A percentile compares a stretch with the other conserved stretches of the same genome.
These are phyloP conservation scores for Pimephales promelas DNA, from an alignment of 2,113 vertebrate species.

Conservation along the genomic window DNA sequence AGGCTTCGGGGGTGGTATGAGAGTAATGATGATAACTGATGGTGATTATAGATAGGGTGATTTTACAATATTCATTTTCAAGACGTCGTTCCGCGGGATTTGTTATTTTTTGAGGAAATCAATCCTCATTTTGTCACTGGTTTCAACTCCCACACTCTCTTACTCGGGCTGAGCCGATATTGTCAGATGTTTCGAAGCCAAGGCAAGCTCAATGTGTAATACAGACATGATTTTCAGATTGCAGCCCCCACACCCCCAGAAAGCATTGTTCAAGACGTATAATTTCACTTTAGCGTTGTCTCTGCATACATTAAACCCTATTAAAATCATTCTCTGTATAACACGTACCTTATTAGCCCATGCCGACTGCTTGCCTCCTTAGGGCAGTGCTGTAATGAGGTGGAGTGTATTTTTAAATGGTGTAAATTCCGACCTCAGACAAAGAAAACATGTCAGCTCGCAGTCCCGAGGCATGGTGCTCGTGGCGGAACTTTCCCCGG, in stretches of 20 bases:
- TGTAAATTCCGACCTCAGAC: conserved; percentile 56
- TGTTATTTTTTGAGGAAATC: background rate
- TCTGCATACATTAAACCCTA: conserved; percentile 59
- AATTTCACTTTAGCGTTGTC: conserved; percentile 53
- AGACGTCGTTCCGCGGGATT: background rate
- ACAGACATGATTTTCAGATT: background rate
- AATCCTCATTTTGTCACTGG: background rate
- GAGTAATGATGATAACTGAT: conserved; percentile 55
- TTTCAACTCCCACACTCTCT: background rate
- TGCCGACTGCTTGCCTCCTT: conserved; percentile 49
- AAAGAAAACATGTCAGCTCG: conserved; percentile 57
- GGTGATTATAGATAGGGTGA: conserved; percentile 13
- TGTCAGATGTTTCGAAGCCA: conserved; percentile 1
- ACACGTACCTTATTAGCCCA: conserved; percentile 61
- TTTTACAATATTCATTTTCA: conserved; percentile 34
- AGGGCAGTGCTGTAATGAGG: conserved; percentile 58
- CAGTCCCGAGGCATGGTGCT: conserved; percentile 43
- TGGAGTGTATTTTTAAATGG: conserved; percentile 56
- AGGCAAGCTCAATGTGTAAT: conserved; percentile 4
- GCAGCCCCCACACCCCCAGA: background rate
- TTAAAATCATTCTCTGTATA: conserved; percentile 59
- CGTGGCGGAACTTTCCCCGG: conserved; percentile 26
- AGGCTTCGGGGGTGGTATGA: background rate
- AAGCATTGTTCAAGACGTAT: conserved; percentile 44
- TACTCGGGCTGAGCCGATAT: background rate